phyloP scores from a whole-genome alignment of 1,140 invertebrate species.

The Idris sp. region DNA sequence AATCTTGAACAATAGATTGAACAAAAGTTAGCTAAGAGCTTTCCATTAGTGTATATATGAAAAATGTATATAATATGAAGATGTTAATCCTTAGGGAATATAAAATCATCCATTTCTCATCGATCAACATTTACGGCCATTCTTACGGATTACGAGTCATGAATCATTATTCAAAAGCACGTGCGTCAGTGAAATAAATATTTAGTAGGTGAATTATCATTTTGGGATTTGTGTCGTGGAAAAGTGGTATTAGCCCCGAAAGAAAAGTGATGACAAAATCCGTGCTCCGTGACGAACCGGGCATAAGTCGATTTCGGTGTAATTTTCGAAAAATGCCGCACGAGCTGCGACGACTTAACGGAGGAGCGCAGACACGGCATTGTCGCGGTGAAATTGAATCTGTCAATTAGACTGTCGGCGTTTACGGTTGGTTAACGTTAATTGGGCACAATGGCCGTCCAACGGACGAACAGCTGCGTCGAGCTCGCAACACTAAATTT shows the following conservation, averaged over 20 bases:
- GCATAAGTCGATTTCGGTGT: slow-evolving; percentile 64
- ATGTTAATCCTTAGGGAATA: slow-evolving; percentile 18
- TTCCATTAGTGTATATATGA: too few species aligned
- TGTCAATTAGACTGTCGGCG: slow-evolving; percentile 75
- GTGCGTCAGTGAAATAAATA: slow-evolving; percentile 52
- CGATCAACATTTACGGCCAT: slow-evolving; percentile 38
- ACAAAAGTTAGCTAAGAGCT: too few species aligned
- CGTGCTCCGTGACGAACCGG: slow-evolving; percentile 46
- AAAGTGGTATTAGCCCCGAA: slow-evolving; percentile 42
- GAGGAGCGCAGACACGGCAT: slow-evolving; percentile 54
- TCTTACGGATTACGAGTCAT: slow-evolving; percentile 29
- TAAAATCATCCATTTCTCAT: slow-evolving; percentile 27
- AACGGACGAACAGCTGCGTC: slow-evolving; percentile 72
- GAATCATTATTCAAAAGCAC: slow-evolving; percentile 52
- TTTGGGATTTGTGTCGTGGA: slow-evolving; percentile 35
- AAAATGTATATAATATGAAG: too few species aligned
- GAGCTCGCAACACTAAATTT: slow-evolving; percentile 47
- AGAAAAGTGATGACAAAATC: slow-evolving; percentile 13
- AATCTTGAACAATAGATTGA: too few species aligned
- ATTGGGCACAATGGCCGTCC: slow-evolving; percentile 66
- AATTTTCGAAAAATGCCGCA: slow-evolving; percentile 71
- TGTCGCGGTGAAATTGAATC: slow-evolving; percentile 76
- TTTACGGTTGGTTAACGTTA: slow-evolving; percentile 77
- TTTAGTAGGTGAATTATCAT: slow-evolving; percentile 29
- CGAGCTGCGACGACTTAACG: too few species aligned